Percentiles rank a stretch among this genome's conserved stretches.
Evolutionary conservation across 2,888 invertebrate species (phyloP).

Genomic region (Empis livida): DNA sequence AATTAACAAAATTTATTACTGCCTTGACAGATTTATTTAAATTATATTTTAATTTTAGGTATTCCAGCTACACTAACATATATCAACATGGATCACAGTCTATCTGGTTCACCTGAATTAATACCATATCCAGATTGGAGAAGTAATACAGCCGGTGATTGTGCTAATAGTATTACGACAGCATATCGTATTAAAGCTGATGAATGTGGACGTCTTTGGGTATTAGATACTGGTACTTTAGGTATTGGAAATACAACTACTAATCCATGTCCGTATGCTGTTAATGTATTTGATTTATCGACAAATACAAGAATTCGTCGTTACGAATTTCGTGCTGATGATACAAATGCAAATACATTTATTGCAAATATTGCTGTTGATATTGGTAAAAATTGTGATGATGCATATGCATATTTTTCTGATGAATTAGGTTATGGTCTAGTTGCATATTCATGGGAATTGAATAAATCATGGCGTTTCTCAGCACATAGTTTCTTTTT

Average conservation of each 20-base stretch:
- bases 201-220: constrained; percentile 68
- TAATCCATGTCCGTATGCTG: constrained; percentile 65
- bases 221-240: constrained; percentile 68
- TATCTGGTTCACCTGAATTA: constrained; percentile 57
- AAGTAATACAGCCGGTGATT: constrained; percentile 62
- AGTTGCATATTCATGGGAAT: constrained; percentile 63
- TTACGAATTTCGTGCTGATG: constrained; percentile 56
- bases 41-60: too few relatives aligned
- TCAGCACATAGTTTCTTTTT: constrained; percentile 62
- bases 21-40: too few relatives aligned
- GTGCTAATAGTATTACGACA: constrained; percentile 59
- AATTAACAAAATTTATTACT: too few relatives aligned
- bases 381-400: constrained; percentile 58
- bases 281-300: constrained; percentile 63
- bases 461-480: constrained; percentile 68
- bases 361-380: constrained; percentile 81
- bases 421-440: constrained; percentile 74
- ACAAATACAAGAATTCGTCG: constrained; percentile 57
- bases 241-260: constrained; percentile 65
- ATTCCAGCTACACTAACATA: constrained; percentile 72
- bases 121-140: constrained; percentile 67
- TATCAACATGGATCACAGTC: constrained; percentile 52
- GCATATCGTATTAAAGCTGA: constrained; percentile 71
- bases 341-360: constrained; percentile 63
- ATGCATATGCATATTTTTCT: constrained; percentile 65